Percentiles rank a stretch among this genome's conserved stretches.
These are phyloP conservation scores for Rhynchophorus ferrugineus DNA, from an alignment of 1,140 invertebrate genomes.

Conservation along the genomic window DNA sequence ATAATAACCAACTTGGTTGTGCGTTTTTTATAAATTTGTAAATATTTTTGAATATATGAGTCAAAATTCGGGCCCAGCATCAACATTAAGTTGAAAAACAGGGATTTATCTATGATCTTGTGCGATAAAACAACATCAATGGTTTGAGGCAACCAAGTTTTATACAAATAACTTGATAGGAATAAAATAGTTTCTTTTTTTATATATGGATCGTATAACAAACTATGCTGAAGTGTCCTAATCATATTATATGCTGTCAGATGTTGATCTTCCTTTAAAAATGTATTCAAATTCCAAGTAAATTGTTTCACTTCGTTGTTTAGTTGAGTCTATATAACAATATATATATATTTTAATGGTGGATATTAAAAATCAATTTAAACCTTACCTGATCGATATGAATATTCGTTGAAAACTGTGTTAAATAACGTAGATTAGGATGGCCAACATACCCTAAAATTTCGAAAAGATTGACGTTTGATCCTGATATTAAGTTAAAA, in stretches of 20 bases:
- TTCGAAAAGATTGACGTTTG: background rate
- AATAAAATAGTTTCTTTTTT: background rate
- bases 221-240: background rate
- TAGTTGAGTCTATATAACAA: conserved; percentile 7
- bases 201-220: background rate
- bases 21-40: conserved; percentile 9
- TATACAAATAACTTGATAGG: background rate
- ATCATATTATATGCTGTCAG: conserved; percentile 7
- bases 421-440: no score
- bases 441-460: background rate
- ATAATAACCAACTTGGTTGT: conserved; percentile 10
- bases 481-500: background rate
- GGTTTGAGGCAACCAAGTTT: conserved; percentile 3
- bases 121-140: background rate
- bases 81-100: conserved; percentile 8
- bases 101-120: conserved; percentile 2
- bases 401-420: background rate
- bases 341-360: background rate
- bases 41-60: background rate
- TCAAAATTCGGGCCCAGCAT: conserved; percentile 1
- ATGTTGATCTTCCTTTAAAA: conserved; percentile 9
- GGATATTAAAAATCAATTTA: background rate
- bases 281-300: background rate
- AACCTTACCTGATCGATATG: background rate
- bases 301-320: background rate